Base-by-base conservation (phyloP, 2,888 invertebrate genomes). In the Tricholauxania praeusta region DNA sequence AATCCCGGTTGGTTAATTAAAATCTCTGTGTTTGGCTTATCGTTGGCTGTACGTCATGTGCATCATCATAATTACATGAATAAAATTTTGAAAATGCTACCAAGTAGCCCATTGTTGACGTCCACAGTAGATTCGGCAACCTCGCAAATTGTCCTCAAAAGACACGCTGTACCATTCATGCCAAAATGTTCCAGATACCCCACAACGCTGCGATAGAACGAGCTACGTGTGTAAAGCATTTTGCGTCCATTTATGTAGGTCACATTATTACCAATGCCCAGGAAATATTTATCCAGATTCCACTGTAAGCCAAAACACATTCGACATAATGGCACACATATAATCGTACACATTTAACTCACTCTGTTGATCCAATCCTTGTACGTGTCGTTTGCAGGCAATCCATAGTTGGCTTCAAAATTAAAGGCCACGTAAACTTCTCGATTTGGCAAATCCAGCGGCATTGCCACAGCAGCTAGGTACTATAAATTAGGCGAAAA, bases 361-460 rank as follows among this genome's bases (percentile, higher is more conserved):
- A 91, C 91, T 67, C 90, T 89, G 72, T 90, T 82, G 62, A 87
- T 89, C 80, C 90, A 89, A 22, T 90, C 77, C 83, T 90, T 89
- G 66, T 90, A 89, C 1, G 90, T 88, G 74, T 90, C 87, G 0
- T 90, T 90, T 32, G 90, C 89, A 0, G 93, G 90, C 6, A 91
- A 84, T 59, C 84, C 86, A 86, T 92, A 94, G 82, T 91, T 91
- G 0, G 92, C 90, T 81, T 93, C 93, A 81, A 93, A 92, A 87
- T 93, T 93, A 82, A 92, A 93, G 0, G 93, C 92, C 69, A 93
- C 87, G 80, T 92, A 93, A 7, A 93, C 91, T 82, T 92, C 91
- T 78, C 91, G 91, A 76, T 92, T 90, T 0, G 91, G 91, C 4
- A 92, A 88, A 79, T 92, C 92, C 19, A 94, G 83, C 0, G 94